Conservation (phyloP, 92 coral and sea anemone species). For the Porites rus region DNA sequence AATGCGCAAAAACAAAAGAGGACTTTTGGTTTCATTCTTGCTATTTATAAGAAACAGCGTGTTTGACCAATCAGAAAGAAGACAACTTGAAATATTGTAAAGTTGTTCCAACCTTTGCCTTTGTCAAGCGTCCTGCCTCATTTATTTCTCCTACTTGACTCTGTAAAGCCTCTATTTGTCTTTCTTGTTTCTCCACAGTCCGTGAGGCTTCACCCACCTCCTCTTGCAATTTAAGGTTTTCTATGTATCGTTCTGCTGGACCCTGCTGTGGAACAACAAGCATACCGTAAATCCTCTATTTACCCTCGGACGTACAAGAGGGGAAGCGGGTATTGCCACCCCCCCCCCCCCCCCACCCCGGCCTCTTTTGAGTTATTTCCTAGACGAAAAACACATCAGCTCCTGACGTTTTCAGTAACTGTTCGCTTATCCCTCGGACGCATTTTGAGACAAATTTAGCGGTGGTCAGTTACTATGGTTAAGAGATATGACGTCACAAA, state of each 20-base stretch:
- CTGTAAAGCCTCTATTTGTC: conserved; percentile 30
- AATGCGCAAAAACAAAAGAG: no score
- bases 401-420: no score
- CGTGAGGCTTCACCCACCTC: conserved; percentile 26
- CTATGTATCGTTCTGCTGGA: conserved; percentile 25
- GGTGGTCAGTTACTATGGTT: no score
- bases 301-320: no score
- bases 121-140: background rate
- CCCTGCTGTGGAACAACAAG: conserved; percentile 23
- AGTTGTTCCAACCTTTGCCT: conserved; percentile 1
- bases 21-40: background rate
- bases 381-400: no score
- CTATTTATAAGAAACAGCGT: background rate
- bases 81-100: background rate
- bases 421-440: no score
- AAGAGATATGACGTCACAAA: no score
- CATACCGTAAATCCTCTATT: background rate
- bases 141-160: conserved; percentile 14
- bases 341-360: no score
- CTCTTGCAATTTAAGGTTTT: conserved; percentile 29
- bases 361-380: no score
- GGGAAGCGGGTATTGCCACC: no score
- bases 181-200: conserved; percentile 33
- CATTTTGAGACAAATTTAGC: no score
- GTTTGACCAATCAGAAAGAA: background rate